Base-by-base conservation (phyloP, 2,113 vertebrate genomes). In the Dromiciops gliroides region DNA sequence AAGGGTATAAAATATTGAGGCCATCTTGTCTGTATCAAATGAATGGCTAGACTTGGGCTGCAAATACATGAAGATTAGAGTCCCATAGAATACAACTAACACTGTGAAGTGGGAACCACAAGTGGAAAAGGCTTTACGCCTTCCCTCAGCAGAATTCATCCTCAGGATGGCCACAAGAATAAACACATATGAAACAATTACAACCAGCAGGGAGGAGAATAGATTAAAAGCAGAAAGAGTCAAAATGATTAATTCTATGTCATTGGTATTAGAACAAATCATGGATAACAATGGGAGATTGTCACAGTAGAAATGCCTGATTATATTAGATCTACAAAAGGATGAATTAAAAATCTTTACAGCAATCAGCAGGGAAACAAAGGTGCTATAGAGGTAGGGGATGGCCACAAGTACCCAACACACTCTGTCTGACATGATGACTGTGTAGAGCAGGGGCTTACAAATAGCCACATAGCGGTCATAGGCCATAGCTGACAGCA, bases 281-380 rank as follows among this genome's bases (percentile, higher is more conserved):
- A 98, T 94, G 37, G 94, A 95, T 47, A 98, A 49, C 48, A 98
- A 93, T 0, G 97, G 97, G 10, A 97, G 97, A 51, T 95, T 97
- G 47, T 98, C 98, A 89, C 98, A 98, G 56, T 97, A 98, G 92
- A 97, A 98, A 90, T 98, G 95, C 51, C 93, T 97, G 24, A 98
- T 96, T 25, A 97, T 0, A 51, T 97, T 98, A 48, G 92, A 56
- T 14, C 90, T 90, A 51, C 97, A 97, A 90, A 98, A 98, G 2
- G 95, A 90, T 3, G 97, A 96, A 48, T 89, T 93, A n/a, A 97
- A 98, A 31, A 97, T 97, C 47, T 95, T 96, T 7, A 96, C 89
- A 1, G 96, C 96, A 50, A 92, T 95, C 49, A 90, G 48, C 7
- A 97, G 49, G 44, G 97, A 95, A 0, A 96, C 11, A 31, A 93